Conservation (phyloP, 2,113 vertebrate species). For the Petroica traversi region DNA sequence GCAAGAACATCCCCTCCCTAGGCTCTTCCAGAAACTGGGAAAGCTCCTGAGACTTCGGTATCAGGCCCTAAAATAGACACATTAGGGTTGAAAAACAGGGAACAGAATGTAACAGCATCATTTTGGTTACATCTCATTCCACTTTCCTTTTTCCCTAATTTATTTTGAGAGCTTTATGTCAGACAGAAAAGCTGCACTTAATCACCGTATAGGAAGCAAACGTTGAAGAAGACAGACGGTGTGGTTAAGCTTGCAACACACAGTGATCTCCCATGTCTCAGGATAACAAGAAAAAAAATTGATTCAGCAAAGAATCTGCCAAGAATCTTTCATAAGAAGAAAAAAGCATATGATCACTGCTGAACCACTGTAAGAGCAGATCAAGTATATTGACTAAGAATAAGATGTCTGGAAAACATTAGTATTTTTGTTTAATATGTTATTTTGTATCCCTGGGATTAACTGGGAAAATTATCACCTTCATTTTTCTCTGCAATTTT, state of each 20-base stretch:
- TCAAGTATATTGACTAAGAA: neutral
- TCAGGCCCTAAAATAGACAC: neutral
- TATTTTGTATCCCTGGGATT: neutral
- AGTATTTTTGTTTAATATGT: neutral
- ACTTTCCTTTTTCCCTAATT: neutral
- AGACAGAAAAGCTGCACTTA: neutral
- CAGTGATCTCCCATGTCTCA: neutral
- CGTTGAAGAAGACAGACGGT: neutral
- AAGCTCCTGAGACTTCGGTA: neutral
- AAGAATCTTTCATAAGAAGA: neutral
- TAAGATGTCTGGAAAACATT: neutral
- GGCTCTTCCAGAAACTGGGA: neutral
- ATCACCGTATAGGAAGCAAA: neutral
- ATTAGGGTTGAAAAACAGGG: neutral
- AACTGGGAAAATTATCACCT: neutral
- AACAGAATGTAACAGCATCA: constrained; percentile 22
- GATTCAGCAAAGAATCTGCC: neutral
- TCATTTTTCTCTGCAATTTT: neutral
- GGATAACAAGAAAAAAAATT: neutral
- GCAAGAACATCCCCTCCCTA: neutral
- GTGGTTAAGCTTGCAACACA: neutral
- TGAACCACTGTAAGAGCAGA: neutral
- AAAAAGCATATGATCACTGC: neutral
- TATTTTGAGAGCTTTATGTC: constrained; percentile 38
- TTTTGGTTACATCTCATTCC: constrained; percentile 28